These are phyloP conservation scores for Brachyalestes nurse DNA, from an alignment of 2,797 vertebrate species.

Conservation along the genomic window DNA sequence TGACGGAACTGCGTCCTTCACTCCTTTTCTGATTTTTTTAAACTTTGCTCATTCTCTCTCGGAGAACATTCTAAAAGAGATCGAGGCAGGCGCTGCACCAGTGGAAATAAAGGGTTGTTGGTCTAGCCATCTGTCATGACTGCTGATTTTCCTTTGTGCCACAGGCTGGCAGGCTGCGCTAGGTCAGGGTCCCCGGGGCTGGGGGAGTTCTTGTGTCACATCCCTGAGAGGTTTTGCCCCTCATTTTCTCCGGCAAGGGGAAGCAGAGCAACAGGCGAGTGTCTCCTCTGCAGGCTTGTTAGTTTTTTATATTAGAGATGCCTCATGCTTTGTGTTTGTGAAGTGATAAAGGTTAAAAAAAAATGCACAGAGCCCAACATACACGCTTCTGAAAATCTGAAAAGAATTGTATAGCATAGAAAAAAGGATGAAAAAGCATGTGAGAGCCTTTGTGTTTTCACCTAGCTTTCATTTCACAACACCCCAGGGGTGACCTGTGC, in stretches of 20 bases:
- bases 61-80: not conserved
- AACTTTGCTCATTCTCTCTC: not conserved
- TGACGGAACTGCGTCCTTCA: conserved; percentile 3
- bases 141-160: conserved; percentile 72
- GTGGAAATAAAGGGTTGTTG: conserved; percentile 71
- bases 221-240: not conserved
- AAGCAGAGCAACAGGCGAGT: not conserved
- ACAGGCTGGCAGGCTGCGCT: conserved; percentile 73
- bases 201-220: conserved; percentile 6
- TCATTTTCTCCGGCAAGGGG: not conserved
- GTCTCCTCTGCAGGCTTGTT: not conserved
- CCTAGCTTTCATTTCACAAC: not conserved
- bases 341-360: not conserved
- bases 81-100: conserved; percentile 64
- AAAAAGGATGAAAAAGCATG: not conserved
- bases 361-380: too few relatives aligned
- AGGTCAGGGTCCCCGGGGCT: conserved; percentile 63
- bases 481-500: not conserved
- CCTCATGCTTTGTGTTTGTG: not conserved
- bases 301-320: not conserved
- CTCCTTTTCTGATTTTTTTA: conserved; percentile 62
- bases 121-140: conserved; percentile 77
- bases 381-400: not conserved
- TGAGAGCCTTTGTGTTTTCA: not conserved
- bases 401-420: not conserved